Base-by-base conservation (phyloP, 2,113 vertebrate genomes). In the Pygoscelis adeliae region DNA sequence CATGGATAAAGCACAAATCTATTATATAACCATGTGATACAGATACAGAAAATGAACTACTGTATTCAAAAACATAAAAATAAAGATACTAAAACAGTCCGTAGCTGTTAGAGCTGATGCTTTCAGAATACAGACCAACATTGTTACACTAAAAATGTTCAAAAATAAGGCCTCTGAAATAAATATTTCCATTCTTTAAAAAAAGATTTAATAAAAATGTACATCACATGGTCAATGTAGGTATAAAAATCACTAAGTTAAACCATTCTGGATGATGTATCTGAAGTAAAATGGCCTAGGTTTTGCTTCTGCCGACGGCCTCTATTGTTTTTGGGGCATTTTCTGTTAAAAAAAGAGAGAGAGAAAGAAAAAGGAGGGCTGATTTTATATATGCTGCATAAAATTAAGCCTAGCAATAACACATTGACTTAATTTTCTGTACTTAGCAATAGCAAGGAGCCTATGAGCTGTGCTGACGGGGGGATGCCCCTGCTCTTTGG, bases 91-190 rank as follows among this genome's bases (percentile, higher is more conserved):
- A 89, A 96, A 98, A 96, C 96, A 98, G 98, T 98, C 98, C 96
- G 97, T 97, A 96, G 98, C 97, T 98, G 98, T 97, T 97, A 97
- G 97, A 97, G 97, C 90, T 98, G 97, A 98, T 97, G 86, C 97
- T 98, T 97, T 97, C 96, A 96, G 97, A 96, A 94, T 97, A 98
- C 97, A 95, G 97, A 98, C 96, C 98, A 98, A 98, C 97, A 95
- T 97, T 97, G 98, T 98, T 97, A 98, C 97, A 97, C 98, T 98
- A 98, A 98, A 98, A 98, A 98, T 98, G 98, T 98, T 98, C 97
- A 98, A 98, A 99, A 99, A 98, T 99, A 99, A 99, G 99, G 99
- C 99, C 99, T 99, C 99, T 98, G 98, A 99, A 99, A 99, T 99
- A 99, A 99, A 99, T 98, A 99, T 98, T 98, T 98, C 98, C 98